Evolutionary conservation across 2,797 vertebrate genomes (phyloP).

Genomic region (Atherinosoma microstoma): DNA sequence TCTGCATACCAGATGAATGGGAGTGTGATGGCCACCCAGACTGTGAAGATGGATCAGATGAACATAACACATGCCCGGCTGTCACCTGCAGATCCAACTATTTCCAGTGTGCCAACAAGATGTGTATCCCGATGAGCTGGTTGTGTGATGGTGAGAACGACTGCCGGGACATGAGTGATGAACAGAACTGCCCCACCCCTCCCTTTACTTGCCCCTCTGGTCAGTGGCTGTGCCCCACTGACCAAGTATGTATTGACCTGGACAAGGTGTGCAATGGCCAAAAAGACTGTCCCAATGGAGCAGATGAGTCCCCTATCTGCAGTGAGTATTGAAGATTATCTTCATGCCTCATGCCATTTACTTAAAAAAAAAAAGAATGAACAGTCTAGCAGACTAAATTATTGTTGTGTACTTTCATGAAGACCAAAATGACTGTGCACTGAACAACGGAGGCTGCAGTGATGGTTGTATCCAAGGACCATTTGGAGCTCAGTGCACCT

Average conservation of each 20-base stretch:
- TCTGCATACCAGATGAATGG: conserved; percentile 89
- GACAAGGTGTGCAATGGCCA: conserved; percentile 89
- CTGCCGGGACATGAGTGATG: conserved; percentile 93
- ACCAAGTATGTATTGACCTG: conserved; percentile 88
- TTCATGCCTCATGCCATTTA: background rate
- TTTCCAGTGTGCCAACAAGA: conserved; percentile 90
- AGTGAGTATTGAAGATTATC: conserved; percentile 85
- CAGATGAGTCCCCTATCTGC: conserved; percentile 95
- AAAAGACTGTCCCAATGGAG: conserved; percentile 92
- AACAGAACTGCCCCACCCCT: conserved; percentile 90
- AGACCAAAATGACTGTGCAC: conserved; percentile 81
- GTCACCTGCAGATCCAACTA: conserved; percentile 85
- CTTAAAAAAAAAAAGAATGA: background rate
- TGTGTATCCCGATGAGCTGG: conserved; percentile 87
- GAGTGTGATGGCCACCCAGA: conserved; percentile 93
- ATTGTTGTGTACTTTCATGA: conserved; percentile 11
- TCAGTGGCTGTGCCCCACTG: conserved; percentile 92
- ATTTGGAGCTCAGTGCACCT: conserved; percentile 82
- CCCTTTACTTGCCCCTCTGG: conserved; percentile 88
- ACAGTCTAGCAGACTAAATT: background rate
- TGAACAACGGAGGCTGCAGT: conserved; percentile 83
- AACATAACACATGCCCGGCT: conserved; percentile 87
- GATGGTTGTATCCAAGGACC: conserved; percentile 79
- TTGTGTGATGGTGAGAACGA: conserved; percentile 94
- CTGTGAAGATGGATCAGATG: conserved; percentile 91